phyloP scores from a whole-genome alignment of 2,113 vertebrate species.

The Pardalotus punctatus region DNA sequence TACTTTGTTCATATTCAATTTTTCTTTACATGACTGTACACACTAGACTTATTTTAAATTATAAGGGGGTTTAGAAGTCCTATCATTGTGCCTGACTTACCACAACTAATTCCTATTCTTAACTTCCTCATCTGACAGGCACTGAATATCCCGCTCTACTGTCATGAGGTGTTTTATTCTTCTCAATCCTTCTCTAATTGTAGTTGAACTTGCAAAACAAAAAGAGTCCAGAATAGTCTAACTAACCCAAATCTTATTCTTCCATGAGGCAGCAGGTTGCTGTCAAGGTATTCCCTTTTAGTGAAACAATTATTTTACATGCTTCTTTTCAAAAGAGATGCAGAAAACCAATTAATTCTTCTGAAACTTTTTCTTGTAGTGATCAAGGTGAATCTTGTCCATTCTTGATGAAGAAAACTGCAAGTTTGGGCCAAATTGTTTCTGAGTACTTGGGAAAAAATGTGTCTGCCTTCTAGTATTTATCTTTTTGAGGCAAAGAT shows the following conservation, averaged over 20 bases:
- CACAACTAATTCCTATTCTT: background rate
- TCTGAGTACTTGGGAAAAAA: background rate
- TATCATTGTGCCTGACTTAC: background rate
- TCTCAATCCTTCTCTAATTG: background rate
- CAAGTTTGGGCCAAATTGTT: background rate
- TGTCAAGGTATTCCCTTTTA: background rate
- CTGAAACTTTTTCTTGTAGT: background rate
- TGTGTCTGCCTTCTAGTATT: background rate
- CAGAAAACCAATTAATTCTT: background rate
- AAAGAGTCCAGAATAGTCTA: background rate
- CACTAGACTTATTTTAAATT: background rate
- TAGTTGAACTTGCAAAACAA: background rate
- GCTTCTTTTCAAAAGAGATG: background rate
- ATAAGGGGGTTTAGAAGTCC: background rate
- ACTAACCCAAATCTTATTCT: background rate
- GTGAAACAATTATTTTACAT: background rate
- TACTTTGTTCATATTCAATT: background rate
- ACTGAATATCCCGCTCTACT: background rate
- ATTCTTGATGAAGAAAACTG: background rate
- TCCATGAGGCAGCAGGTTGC: background rate
- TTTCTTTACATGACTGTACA: background rate
- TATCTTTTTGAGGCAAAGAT: background rate
- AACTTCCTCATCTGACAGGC: background rate
- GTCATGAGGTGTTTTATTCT: background rate
- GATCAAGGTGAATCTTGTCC: background rate